A percentile compares a stretch with the other conserved stretches of the same genome.
phyloP scores from a whole-genome alignment of 2,888 invertebrate species.

The Crocallis elinguaria region DNA sequence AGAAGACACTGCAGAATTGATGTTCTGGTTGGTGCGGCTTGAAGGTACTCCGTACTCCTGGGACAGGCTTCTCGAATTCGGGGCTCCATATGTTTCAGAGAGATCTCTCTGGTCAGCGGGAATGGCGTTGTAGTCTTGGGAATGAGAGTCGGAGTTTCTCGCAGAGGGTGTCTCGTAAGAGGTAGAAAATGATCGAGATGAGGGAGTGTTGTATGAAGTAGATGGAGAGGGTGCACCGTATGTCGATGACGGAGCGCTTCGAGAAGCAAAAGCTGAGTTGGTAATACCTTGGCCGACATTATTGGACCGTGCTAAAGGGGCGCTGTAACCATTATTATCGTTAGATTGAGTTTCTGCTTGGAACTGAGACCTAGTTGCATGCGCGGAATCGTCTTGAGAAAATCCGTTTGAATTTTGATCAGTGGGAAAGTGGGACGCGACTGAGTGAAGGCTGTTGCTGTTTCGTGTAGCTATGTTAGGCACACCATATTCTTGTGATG shows the following conservation, averaged over 20 bases:
- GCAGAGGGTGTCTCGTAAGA: conserved; percentile 26
- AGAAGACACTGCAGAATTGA: conserved; percentile 53
- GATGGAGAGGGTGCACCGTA: conserved; percentile 6
- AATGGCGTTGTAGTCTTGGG: conserved; percentile 44
- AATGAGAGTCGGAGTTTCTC: conserved; percentile 44
- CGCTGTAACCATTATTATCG: neutral
- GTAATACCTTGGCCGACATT: conserved; percentile 4
- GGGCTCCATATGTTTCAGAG: conserved; percentile 74
- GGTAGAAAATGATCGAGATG: conserved; percentile 6
- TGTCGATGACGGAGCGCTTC: neutral
- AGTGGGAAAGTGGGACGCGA: conserved; percentile 7
- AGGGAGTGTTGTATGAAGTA: neutral
- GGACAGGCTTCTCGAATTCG: conserved; percentile 50
- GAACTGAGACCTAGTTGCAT: conserved; percentile 2
- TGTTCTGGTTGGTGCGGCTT: conserved; percentile 56
- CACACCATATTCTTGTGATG: conserved; percentile 56
- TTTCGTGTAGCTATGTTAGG: conserved; percentile 38
- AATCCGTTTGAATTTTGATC: neutral
- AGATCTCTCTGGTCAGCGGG: conserved; percentile 59
- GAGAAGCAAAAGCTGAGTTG: conserved; percentile 5
- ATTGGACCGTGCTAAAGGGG: conserved; percentile 10
- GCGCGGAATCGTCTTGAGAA: neutral
- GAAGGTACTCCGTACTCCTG: conserved; percentile 78
- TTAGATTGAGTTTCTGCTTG: neutral
- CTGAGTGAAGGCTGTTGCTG: neutral